Evolutionary conservation across 2,888 invertebrate species (phyloP).

Genomic region (Pachliopta kotzebuea): DNA sequence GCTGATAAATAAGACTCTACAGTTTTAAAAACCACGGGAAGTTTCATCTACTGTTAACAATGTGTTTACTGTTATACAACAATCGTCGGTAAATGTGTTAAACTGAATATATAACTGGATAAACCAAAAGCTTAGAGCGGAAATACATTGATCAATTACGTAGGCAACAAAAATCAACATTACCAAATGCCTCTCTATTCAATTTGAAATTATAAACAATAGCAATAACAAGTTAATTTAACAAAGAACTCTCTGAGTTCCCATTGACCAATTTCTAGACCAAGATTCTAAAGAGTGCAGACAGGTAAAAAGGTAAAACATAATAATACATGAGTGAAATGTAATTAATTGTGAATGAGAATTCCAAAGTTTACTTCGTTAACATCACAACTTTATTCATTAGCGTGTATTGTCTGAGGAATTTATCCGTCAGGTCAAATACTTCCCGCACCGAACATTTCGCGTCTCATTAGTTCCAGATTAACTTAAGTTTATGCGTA

Average conservation of each 20-base stretch:
- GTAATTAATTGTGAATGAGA: slow-evolving; percentile 65
- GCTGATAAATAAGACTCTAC: no score
- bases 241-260: background rate
- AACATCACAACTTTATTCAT: slow-evolving; percentile 78
- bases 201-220: no score
- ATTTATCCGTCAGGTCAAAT: slow-evolving; percentile 72
- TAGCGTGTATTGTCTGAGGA: slow-evolving; percentile 75
- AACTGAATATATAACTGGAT: no score
- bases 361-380: slow-evolving; percentile 71
- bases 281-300: background rate
- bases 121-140: no score
- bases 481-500: slow-evolving; percentile 8
- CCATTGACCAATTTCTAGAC: background rate
- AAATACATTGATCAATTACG: no score
- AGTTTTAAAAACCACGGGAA: no score
- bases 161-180: no score
- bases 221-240: background rate
- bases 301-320: background rate
- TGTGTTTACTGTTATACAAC: no score
- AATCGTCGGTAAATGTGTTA: no score
- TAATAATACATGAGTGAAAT: background rate
- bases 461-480: slow-evolving; percentile 43
- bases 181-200: no score
- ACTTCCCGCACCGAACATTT: slow-evolving; percentile 49
- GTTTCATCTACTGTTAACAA: no score